Conservation (phyloP, 2,797 vertebrate species). For the Falco columbarius region DNA sequence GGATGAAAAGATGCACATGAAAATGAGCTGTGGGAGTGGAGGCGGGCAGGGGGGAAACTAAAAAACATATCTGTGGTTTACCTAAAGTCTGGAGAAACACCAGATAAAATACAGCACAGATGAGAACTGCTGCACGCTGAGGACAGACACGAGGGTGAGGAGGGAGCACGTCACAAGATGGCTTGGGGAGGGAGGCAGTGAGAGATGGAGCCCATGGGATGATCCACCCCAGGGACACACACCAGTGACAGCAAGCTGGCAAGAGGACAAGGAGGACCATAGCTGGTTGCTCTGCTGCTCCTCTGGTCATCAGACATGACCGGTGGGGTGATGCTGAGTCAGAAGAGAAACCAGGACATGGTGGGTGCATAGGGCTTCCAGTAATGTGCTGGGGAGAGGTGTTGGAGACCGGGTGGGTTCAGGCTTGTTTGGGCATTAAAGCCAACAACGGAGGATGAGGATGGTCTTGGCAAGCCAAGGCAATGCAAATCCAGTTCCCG, state of each 20-base stretch:
- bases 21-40: neutral
- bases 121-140: accelerated
- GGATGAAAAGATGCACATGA: neutral
- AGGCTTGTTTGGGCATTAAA: neutral
- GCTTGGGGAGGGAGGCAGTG: neutral
- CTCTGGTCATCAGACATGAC: accelerated
- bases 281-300: neutral
- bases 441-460: neutral
- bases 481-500: neutral
- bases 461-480: neutral
- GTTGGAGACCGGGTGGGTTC: neutral
- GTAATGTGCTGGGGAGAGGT: neutral
- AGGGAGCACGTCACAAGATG: neutral
- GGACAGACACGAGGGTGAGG: neutral
- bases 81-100: neutral
- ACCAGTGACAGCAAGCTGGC: accelerated
- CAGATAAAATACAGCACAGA: neutral
- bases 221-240: neutral
- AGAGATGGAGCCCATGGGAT: neutral
- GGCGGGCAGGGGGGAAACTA: accelerated
- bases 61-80: neutral
- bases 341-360: neutral
- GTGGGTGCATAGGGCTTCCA: neutral
- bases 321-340: neutral
- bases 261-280: neutral